phyloP scores from a whole-genome alignment of 2,888 invertebrate genomes.

The Cheilosia impressa region DNA sequence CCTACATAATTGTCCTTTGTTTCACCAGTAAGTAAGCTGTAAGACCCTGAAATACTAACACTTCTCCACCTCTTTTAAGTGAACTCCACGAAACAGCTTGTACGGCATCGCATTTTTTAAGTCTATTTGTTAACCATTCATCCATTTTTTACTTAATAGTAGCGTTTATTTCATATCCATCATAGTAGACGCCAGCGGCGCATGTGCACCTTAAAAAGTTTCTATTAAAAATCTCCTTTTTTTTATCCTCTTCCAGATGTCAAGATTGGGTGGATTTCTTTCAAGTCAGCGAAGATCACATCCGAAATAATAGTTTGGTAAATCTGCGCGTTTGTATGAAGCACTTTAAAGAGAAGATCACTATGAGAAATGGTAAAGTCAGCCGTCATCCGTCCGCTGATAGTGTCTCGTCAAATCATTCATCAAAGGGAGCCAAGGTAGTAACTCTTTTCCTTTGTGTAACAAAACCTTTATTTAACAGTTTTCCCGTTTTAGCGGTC shows the following conservation, averaged over 20 bases:
- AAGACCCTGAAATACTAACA: too few relatives aligned
- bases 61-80: too few relatives aligned
- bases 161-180: too few relatives aligned
- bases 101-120: too few relatives aligned
- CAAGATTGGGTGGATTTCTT: slow-evolving; percentile 80
- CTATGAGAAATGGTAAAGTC: slow-evolving; percentile 71
- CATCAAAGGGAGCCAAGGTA: slow-evolving; percentile 63
- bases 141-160: too few relatives aligned
- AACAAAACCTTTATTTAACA: neutral
- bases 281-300: slow-evolving; percentile 77
- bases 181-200: too few relatives aligned
- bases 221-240: neutral
- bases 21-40: too few relatives aligned
- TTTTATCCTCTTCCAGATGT: slow-evolving; percentile 77
- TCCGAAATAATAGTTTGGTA: slow-evolving; percentile 62
- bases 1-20: too few relatives aligned
- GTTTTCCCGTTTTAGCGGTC: slow-evolving; percentile 47
- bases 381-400: slow-evolving; percentile 58
- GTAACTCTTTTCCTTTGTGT: neutral
- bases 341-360: slow-evolving; percentile 79
- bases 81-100: too few relatives aligned
- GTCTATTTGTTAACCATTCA: too few relatives aligned
- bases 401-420: slow-evolving; percentile 55
- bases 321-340: slow-evolving; percentile 80
- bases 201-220: neutral